These are phyloP conservation scores for Drosophila imparisetae DNA, from an alignment of 2,888 invertebrate genomes.

Conservation along the genomic window DNA sequence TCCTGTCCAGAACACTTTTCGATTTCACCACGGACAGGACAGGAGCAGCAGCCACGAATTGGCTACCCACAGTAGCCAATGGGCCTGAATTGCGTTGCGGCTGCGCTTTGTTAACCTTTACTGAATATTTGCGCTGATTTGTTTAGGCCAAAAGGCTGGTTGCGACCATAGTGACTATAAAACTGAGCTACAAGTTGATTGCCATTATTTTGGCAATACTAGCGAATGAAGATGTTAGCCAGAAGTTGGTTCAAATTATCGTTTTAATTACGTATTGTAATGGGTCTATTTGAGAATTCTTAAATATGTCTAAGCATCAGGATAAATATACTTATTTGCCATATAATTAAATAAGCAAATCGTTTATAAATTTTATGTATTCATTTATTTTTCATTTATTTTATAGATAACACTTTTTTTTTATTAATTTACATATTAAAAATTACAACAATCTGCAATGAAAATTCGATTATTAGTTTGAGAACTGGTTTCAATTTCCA, in stretches of 20 bases:
- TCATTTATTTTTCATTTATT: no score
- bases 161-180: conserved; percentile 12
- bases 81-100: conserved; percentile 41
- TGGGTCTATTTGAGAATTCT: fast-evolving
- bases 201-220: not conserved
- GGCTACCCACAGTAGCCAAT: conserved; percentile 62
- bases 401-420: no score
- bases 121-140: conserved; percentile 35
- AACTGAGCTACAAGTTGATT: conserved; percentile 8
- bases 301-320: not conserved
- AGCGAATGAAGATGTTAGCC: not conserved
- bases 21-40: conserved; percentile 60
- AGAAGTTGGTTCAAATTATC: not conserved
- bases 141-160: conserved; percentile 34
- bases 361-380: no score
- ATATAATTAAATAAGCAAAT: no score
- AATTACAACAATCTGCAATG: not conserved
- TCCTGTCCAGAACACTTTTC: conserved; percentile 78
- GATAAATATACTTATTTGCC: no score
- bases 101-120: conserved; percentile 55
- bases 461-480: not conserved
- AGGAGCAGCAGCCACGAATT: conserved; percentile 20
- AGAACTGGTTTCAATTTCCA: not conserved
- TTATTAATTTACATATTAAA: no score
- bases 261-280: fast-evolving